Evolutionary conservation across 2,113 vertebrate genomes (phyloP).

Genomic region (Atlantisia rogersi): DNA sequence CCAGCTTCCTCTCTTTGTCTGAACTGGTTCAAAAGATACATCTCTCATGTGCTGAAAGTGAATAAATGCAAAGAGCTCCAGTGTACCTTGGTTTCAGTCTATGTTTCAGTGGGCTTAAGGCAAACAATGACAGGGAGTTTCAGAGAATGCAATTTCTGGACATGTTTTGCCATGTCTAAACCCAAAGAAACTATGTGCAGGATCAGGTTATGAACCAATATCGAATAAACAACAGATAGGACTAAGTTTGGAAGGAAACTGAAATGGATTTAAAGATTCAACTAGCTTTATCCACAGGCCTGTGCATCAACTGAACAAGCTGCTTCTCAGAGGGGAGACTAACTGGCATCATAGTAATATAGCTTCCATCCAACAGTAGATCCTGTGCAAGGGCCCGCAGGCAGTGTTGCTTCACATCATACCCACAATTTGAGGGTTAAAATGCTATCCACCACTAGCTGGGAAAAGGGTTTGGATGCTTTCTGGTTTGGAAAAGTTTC

Average conservation of each 20-base stretch:
- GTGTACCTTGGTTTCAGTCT: background rate
- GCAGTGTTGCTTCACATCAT: background rate
- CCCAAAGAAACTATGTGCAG: background rate
- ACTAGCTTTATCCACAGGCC: background rate
- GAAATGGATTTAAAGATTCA: background rate
- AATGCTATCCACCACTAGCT: background rate
- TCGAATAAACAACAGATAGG: background rate
- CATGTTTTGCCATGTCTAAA: background rate
- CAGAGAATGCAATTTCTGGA: background rate
- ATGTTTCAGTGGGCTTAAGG: background rate
- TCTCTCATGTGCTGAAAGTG: background rate
- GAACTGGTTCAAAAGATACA: background rate
- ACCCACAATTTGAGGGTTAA: background rate
- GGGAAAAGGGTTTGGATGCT: background rate
- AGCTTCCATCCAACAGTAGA: background rate
- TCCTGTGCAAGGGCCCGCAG: background rate
- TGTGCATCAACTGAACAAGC: background rate
- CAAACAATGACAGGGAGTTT: background rate
- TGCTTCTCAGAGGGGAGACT: background rate
- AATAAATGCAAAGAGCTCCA: background rate
- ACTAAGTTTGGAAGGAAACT: background rate
- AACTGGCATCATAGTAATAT: background rate
- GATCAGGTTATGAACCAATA: background rate
- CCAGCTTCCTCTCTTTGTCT: background rate
- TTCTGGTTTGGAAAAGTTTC: conserved; percentile 5